Evolutionary conservation across 2,113 vertebrate species (phyloP).

Genomic region (Pao palembangensis): DNA sequence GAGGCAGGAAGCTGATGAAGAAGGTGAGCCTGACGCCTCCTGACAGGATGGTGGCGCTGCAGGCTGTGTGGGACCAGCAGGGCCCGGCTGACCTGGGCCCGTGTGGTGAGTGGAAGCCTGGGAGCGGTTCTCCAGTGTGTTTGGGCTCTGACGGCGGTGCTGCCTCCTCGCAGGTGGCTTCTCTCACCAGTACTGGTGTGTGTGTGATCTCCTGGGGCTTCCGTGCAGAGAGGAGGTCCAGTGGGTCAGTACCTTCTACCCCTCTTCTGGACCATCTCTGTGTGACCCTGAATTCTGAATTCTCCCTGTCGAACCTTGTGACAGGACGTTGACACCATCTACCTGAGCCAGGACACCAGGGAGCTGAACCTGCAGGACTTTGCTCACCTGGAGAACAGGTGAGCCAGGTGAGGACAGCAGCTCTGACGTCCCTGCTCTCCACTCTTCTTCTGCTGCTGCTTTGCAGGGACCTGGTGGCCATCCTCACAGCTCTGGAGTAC

Average conservation of each 20-base stretch:
- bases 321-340: conserved; percentile 97
- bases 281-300: background rate
- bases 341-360: conserved; percentile 91
- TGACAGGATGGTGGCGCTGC: conserved; percentile 81
- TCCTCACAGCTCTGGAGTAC: conserved; percentile 88
- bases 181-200: conserved; percentile 93
- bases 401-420: background rate
- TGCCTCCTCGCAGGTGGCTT: conserved; percentile 81
- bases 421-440: background rate
- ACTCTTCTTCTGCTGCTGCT: conserved; percentile 14
- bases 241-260: conserved; percentile 80
- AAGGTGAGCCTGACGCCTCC: conserved; percentile 85
- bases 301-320: background rate
- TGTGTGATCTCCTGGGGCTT: conserved; percentile 90
- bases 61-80: conserved; percentile 88
- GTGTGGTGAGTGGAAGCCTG: conserved; percentile 76
- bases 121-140: background rate
- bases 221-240: conserved; percentile 94
- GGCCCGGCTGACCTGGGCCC: conserved; percentile 83
- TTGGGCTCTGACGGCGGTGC: background rate
- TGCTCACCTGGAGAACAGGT: conserved; percentile 95
- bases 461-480: conserved; percentile 89
- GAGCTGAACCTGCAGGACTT: conserved; percentile 96
- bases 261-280: background rate
- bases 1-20: conserved; percentile 85